Evolutionary conservation across 2,888 invertebrate genomes (phyloP).

Genomic region (Xestobium rufovillosum): DNA sequence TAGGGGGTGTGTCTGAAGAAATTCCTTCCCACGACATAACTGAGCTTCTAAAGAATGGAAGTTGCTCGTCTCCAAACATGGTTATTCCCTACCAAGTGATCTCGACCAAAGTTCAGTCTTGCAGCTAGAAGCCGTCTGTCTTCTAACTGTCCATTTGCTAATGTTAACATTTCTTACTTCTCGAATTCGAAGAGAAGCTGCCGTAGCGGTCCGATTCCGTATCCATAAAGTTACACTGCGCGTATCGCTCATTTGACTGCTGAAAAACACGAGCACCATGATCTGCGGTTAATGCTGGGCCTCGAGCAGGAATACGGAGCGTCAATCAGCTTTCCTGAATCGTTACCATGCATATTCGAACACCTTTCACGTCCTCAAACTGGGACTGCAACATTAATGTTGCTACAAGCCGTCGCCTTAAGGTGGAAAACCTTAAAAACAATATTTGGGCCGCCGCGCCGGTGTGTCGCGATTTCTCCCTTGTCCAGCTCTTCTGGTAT

Average conservation of each 20-base stretch:
- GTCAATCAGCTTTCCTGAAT: too few species aligned
- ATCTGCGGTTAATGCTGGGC: constrained; percentile 10
- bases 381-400: constrained; percentile 12
- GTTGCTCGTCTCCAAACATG: too few species aligned
- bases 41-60: constrained; percentile 6
- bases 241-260: constrained; percentile 12
- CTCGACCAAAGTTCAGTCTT: too few species aligned
- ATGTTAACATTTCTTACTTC: too few species aligned
- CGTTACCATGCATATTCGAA: constrained; percentile 4
- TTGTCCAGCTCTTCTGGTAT: constrained; percentile 18
- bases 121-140: too few species aligned
- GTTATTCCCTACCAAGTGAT: too few species aligned
- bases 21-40: constrained; percentile 5
- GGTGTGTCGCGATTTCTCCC: constrained; percentile 12
- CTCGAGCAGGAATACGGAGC: constrained; percentile 9
- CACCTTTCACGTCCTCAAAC: constrained; percentile 8
- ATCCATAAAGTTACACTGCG: constrained; percentile 15
- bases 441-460: constrained; percentile 8
- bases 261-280: constrained; percentile 11
- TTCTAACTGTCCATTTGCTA: too few species aligned
- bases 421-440: constrained; percentile 11
- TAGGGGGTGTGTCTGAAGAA: constrained; percentile 9
- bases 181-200: too few species aligned
- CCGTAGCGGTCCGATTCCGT: too few species aligned
- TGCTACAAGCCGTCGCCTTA: constrained; percentile 5